Conservation (phyloP, 2,797 vertebrate species). For the Hippocampus kuda region DNA sequence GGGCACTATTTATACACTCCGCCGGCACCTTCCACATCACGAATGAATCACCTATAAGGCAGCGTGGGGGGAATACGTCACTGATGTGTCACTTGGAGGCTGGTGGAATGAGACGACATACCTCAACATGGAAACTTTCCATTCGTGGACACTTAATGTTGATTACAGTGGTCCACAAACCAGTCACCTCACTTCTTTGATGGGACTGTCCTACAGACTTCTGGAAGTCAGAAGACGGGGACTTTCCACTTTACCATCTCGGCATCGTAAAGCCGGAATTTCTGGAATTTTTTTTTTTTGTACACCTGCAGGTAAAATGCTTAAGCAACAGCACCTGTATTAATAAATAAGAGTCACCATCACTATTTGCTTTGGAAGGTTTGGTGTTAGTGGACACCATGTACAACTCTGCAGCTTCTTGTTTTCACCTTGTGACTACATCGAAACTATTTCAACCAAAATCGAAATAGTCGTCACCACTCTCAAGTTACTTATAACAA, state of each 20-base stretch:
- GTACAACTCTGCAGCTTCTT: not conserved
- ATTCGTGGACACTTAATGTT: not conserved
- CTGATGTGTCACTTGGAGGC: not conserved
- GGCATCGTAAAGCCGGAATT: not conserved
- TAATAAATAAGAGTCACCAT: not conserved
- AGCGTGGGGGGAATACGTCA: conserved; percentile 8
- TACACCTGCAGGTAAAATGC: not conserved
- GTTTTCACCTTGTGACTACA: not conserved
- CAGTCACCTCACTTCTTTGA: not conserved
- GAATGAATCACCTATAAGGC: conserved; percentile 37
- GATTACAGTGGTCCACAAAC: not conserved
- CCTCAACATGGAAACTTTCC: not conserved
- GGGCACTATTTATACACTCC: not conserved
- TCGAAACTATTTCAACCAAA: not conserved
- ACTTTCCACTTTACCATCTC: not conserved
- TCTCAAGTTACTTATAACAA: not conserved
- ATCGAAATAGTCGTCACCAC: not conserved
- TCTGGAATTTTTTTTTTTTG: not conserved
- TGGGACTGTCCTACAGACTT: not conserved
- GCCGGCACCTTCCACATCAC: conserved; percentile 14
- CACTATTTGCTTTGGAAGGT: not conserved
- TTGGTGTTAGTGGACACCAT: not conserved
- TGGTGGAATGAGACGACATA: not conserved
- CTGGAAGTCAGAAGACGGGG: not conserved
- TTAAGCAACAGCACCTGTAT: not conserved